phyloP scores from a whole-genome alignment of 92 coral and sea anemone species.

The Paramuricea clavata region DNA sequence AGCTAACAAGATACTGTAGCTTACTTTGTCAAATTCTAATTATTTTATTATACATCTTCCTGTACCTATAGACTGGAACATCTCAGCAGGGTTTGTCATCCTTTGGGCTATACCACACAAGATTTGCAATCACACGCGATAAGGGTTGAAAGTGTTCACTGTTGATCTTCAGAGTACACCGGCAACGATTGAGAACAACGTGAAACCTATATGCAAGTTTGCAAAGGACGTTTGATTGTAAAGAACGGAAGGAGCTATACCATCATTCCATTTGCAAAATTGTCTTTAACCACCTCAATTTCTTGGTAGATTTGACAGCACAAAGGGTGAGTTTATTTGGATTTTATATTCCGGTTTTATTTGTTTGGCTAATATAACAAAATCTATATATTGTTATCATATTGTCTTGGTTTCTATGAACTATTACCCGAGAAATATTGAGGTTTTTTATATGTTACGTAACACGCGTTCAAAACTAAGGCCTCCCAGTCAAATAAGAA shows the following conservation, averaged over 20 bases:
- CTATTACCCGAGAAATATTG: too few species aligned
- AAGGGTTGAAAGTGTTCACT: neutral
- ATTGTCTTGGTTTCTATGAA: too few species aligned
- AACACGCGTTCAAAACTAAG: too few species aligned
- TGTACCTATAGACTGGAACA: neutral
- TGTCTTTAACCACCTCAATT: neutral
- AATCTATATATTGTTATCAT: too few species aligned
- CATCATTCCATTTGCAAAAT: neutral
- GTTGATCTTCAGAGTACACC: neutral
- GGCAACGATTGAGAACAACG: too few species aligned
- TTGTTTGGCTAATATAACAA: too few species aligned
- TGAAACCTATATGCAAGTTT: neutral
- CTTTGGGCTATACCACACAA: conserved; percentile 12
- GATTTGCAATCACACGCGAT: neutral
- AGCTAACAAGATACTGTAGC: neutral
- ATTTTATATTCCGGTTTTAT: too few species aligned
- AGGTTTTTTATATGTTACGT: too few species aligned
- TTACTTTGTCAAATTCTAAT: neutral
- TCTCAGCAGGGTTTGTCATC: neutral
- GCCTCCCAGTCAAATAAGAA: too few species aligned
- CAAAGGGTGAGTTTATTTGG: neutral
- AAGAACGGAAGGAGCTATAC: neutral
- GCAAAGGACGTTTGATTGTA: too few species aligned
- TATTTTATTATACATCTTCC: neutral
- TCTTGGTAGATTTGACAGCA: neutral